These are phyloP conservation scores for Epinotia demarniana DNA, from an alignment of 2,888 invertebrate genomes.

Conservation along the genomic window DNA sequence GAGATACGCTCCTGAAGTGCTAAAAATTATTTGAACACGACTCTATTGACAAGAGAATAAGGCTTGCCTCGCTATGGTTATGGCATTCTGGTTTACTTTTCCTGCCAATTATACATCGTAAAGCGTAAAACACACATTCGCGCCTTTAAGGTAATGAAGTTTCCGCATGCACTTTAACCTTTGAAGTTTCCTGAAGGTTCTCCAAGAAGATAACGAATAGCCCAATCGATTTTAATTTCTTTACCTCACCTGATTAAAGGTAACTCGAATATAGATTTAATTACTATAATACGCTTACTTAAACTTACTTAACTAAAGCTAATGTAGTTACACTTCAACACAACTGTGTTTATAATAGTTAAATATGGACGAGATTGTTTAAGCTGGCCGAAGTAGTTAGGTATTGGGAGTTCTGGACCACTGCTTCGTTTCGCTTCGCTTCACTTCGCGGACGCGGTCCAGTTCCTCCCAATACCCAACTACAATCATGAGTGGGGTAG, in stretches of 20 bases:
- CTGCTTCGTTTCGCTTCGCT: no score
- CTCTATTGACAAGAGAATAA: background rate
- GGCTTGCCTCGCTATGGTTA: background rate
- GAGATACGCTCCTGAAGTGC: conserved; percentile 4
- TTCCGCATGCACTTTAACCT: conserved; percentile 25
- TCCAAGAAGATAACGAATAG: conserved; percentile 24
- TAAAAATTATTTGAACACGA: background rate
- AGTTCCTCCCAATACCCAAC: no score
- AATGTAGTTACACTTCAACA: no score
- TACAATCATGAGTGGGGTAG: no score
- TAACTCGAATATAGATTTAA: background rate
- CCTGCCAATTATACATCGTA: background rate
- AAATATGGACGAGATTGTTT: no score
- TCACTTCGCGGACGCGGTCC: no score
- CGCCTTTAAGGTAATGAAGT: conserved; percentile 30
- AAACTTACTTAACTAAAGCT: no score
- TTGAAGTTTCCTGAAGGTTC: conserved; percentile 18
- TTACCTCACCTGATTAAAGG: background rate
- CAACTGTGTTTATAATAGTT: no score
- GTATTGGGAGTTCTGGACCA: no score
- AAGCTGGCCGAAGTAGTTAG: no score
- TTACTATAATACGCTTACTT: no score
- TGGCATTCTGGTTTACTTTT: background rate
- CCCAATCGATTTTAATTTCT: conserved; percentile 32
- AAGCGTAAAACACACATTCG: conserved; percentile 33